phyloP scores from a whole-genome alignment of 2,888 invertebrate genomes.

The Hydraecia micacea region DNA sequence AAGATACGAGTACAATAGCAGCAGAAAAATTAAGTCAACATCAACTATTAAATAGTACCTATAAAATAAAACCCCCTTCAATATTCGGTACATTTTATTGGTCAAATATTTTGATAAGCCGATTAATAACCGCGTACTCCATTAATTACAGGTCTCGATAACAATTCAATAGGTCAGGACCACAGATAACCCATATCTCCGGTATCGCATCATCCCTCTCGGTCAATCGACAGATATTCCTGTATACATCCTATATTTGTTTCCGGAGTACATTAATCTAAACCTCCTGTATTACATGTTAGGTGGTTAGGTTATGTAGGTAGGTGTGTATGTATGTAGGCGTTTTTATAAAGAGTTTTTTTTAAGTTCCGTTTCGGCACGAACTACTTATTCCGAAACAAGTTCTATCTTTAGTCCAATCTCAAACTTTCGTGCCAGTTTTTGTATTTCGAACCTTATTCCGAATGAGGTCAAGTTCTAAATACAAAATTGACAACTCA shows the following conservation, averaged over 20 bases:
- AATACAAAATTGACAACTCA: neutral
- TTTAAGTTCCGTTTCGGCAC: neutral
- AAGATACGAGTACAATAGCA: neutral
- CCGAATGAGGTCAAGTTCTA: neutral
- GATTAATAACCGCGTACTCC: conserved; percentile 6
- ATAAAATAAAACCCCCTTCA: neutral
- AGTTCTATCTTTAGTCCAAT: neutral
- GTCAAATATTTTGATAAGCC: conserved; percentile 9
- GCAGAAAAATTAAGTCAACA: neutral
- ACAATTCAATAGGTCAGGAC: conserved; percentile 52
- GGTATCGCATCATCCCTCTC: conserved; percentile 56
- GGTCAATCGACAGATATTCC: conserved; percentile 61
- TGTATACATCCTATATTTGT: conserved; percentile 74
- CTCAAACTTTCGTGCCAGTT: neutral
- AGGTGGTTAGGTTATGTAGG: conserved; percentile 7
- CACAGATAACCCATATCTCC: conserved; percentile 64
- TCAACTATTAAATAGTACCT: neutral
- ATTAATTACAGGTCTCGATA: conserved; percentile 54
- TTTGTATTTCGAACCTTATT: neutral
- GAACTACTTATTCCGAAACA: neutral
- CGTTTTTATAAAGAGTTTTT: neutral
- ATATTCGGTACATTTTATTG: conserved; percentile 12
- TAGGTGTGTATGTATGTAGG: neutral
- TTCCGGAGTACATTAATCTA: conserved; percentile 77
- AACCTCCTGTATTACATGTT: conserved; percentile 46